Percentiles rank a stretch among this genome's conserved stretches.
phyloP scores from a whole-genome alignment of 2,888 invertebrate genomes.

The Lasius fuliginosus region DNA sequence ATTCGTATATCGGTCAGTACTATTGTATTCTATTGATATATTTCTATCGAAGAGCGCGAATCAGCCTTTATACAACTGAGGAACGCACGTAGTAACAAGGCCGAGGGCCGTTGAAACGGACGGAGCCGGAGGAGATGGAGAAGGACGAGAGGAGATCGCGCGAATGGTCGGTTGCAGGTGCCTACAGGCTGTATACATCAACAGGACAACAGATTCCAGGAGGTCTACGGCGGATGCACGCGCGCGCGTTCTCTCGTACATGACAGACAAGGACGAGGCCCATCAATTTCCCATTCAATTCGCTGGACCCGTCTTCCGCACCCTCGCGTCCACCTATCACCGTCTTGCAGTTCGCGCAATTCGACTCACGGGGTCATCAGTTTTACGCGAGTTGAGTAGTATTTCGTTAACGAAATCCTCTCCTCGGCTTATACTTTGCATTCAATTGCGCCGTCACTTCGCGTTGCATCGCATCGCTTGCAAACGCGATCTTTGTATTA shows the following conservation, averaged over 20 bases:
- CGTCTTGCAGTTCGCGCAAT: constrained; percentile 50
- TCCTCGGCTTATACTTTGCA: constrained; percentile 25
- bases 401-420: constrained; percentile 39
- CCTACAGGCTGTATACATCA: constrained; percentile 74
- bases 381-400: constrained; percentile 18
- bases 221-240: constrained; percentile 49
- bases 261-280: constrained; percentile 80
- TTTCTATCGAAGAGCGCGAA: constrained; percentile 8
- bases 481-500: constrained; percentile 2
- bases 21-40: background rate
- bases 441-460: background rate
- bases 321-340: constrained; percentile 27
- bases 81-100: constrained; percentile 34
- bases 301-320: constrained; percentile 72
- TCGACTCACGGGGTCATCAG: constrained; percentile 30
- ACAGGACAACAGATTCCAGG: constrained; percentile 79
- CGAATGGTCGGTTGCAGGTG: constrained; percentile 61
- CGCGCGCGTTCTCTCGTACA: constrained; percentile 77
- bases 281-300: constrained; percentile 84
- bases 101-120: constrained; percentile 30
- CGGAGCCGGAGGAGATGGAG: background rate
- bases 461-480: background rate
- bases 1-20: background rate
- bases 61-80: constrained; percentile 28
- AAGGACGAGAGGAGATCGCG: constrained; percentile 17